phyloP scores from a whole-genome alignment of 2,888 invertebrate species.

The Stenchaetothrips biformis region DNA sequence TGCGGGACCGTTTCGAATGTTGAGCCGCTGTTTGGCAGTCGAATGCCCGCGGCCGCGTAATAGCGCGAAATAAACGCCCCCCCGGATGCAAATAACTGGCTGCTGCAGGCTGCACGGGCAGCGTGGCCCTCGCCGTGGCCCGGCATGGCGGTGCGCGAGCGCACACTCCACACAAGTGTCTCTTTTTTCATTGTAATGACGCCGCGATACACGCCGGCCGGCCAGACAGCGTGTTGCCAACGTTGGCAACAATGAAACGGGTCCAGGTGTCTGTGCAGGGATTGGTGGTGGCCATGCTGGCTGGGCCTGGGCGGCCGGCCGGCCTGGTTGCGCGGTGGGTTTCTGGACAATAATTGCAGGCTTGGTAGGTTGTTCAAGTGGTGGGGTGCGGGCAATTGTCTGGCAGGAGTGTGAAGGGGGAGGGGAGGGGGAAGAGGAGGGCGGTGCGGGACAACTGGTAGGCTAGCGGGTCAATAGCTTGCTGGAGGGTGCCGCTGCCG shows the following conservation, averaged over 20 bases:
- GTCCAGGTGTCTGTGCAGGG: background rate
- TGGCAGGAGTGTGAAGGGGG: slow-evolving; percentile 19
- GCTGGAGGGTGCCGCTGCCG: slow-evolving; percentile 20
- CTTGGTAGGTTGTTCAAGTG: slow-evolving; percentile 14
- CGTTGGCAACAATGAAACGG: background rate
- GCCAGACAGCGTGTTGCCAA: background rate
- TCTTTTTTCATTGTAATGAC: no score
- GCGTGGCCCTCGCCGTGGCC: no score
- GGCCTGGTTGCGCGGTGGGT: background rate
- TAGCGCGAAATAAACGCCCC: no score
- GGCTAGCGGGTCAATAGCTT: slow-evolving; percentile 11
- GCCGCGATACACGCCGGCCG: no score
- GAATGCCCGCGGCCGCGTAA: no score
- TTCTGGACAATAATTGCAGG: slow-evolving; percentile 26
- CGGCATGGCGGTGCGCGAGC: slow-evolving; percentile 41
- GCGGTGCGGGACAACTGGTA: background rate
- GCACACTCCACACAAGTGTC: no score
- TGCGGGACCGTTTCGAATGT: no score
- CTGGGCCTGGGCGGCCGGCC: background rate
- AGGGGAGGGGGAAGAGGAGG: background rate
- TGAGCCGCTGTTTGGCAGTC: no score
- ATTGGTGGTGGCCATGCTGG: background rate
- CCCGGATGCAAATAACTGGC: no score
- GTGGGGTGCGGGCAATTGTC: slow-evolving; percentile 19
- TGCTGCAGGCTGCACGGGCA: no score